phyloP scores from a whole-genome alignment of 2,888 invertebrate species.

The Melanchra persicariae region DNA sequence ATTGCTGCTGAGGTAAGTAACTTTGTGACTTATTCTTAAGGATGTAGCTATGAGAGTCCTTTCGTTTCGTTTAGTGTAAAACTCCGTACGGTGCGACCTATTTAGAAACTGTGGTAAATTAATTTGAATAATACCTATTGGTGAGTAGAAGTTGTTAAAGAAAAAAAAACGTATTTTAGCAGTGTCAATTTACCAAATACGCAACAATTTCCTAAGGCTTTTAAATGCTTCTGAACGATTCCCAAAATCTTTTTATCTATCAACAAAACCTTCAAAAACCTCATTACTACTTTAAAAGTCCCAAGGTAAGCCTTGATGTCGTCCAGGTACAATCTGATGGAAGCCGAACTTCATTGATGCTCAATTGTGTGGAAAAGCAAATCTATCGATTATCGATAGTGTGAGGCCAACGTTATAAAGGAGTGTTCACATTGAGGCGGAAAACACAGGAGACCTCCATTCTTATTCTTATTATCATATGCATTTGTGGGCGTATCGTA shows the following conservation, averaged over 20 bases:
- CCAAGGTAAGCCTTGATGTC: constrained; percentile 25
- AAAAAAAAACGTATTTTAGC: no score
- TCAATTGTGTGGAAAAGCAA: constrained; percentile 71
- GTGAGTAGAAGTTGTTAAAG: no score
- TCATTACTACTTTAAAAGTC: constrained; percentile 42
- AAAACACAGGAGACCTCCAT: background rate
- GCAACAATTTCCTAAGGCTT: background rate
- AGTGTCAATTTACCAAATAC: background rate
- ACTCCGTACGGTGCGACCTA: no score
- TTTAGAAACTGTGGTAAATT: no score
- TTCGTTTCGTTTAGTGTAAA: no score
- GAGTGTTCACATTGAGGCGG: constrained; percentile 4
- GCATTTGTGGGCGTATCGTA: no score
- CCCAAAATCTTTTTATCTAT: background rate
- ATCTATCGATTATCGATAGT: constrained; percentile 70
- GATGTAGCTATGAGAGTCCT: background rate
- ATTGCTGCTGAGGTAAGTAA: constrained; percentile 97
- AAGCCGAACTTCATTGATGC: constrained; percentile 61
- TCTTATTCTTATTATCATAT: background rate
- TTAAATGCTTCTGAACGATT: background rate
- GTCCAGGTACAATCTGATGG: constrained; percentile 46
- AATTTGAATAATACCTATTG: no score
- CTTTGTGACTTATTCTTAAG: background rate
- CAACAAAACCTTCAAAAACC: constrained; percentile 21
- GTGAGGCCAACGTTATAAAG: constrained; percentile 9